These are phyloP conservation scores for Sebastes flavidus DNA, from an alignment of 2,797 vertebrate genomes.

Conservation along the genomic window DNA sequence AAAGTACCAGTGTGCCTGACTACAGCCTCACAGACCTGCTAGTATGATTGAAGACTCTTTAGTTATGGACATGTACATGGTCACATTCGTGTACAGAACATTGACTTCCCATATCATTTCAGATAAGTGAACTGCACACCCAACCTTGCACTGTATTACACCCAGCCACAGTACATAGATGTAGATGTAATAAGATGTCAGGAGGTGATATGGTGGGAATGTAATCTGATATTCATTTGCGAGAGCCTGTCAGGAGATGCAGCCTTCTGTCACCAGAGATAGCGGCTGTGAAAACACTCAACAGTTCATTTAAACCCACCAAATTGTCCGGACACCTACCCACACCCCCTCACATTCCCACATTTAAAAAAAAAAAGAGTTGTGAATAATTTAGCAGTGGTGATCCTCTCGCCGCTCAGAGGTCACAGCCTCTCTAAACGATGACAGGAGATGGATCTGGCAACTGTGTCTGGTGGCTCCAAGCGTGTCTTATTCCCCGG, in stretches of 20 bases:
- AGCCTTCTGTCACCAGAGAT: slow-evolving; percentile 32
- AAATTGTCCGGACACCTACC: slow-evolving; percentile 22
- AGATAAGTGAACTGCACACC: slow-evolving; percentile 35
- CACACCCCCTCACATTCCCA: not conserved
- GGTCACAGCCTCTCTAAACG: slow-evolving; percentile 53
- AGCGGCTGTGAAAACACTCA: slow-evolving; percentile 14
- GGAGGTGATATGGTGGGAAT: slow-evolving; percentile 43
- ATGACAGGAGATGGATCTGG: slow-evolving; percentile 54
- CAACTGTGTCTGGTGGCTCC: slow-evolving; percentile 20
- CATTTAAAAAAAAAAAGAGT: not conserved
- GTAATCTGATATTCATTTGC: slow-evolving; percentile 50
- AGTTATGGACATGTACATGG: slow-evolving; percentile 17
- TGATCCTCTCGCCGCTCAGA: slow-evolving; percentile 29
- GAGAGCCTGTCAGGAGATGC: slow-evolving; percentile 23
- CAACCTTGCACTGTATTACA: slow-evolving; percentile 16
- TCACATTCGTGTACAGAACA: slow-evolving; percentile 24
- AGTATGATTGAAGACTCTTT: not conserved
- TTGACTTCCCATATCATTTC: slow-evolving; percentile 41
- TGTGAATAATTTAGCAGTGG: slow-evolving; percentile 61
- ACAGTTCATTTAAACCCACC: slow-evolving; percentile 29
- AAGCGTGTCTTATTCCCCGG: slow-evolving; percentile 4
- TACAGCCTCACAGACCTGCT: not conserved
- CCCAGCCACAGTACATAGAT: slow-evolving; percentile 9
- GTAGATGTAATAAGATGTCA: slow-evolving; percentile 54
- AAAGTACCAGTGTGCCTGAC: not conserved